Base-by-base conservation (phyloP, 2,113 vertebrate genomes). In the Ciconia maguari region DNA sequence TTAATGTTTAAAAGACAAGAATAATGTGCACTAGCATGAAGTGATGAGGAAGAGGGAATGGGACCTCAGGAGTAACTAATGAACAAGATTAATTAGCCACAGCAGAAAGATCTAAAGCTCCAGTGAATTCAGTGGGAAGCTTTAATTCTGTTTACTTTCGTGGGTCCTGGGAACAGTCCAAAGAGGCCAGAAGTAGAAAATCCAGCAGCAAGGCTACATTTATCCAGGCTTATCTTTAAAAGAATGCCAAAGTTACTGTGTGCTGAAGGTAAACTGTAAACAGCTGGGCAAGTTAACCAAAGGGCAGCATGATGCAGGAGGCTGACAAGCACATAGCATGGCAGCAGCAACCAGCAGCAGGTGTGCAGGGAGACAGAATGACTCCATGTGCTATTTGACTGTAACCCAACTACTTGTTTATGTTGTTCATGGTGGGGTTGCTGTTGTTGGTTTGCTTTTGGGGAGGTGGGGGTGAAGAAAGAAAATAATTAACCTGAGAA, bases 1-100 rank as follows among this genome's bases (percentile, higher is more conserved):
- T 98, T 96, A 97, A 85, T 88, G 94, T 58, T 92, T 94, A 87
- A 96, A 96, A 94, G 78, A 76, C 78, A 95, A 83, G n/a, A 93
- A 92, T 96, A 94, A 94, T 70, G 32, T 65, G 66, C 24, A 27
- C 46, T 87, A 64, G 85, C 87, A 96, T 21, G 6, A 87, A 93
- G 70, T 48, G 76, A 95, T 85, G 89, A 96, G 87, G 58, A 90
- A 92, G 81, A 96, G 22, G 55, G 42, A 95, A 83, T 83, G 58
- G 84, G 89, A 95, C 74, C 83, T 90, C 61, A 84, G 62, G 89
- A 97, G 49, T 72, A 75, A 32, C 93, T 95, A 94, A 78, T 94
- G 94, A 94, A 90, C 90, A 89, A 83, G 77, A 96, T 95, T 81
- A 95, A 95, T 90, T 84, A 96, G 78, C 26, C 69, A 78, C 93